Percentiles rank a stretch among this genome's conserved stretches.
These are phyloP conservation scores for Pseudorhiza aurosa DNA, from an alignment of 30 jellyfish, hydroid and myxozoan species.

Conservation along the genomic window DNA sequence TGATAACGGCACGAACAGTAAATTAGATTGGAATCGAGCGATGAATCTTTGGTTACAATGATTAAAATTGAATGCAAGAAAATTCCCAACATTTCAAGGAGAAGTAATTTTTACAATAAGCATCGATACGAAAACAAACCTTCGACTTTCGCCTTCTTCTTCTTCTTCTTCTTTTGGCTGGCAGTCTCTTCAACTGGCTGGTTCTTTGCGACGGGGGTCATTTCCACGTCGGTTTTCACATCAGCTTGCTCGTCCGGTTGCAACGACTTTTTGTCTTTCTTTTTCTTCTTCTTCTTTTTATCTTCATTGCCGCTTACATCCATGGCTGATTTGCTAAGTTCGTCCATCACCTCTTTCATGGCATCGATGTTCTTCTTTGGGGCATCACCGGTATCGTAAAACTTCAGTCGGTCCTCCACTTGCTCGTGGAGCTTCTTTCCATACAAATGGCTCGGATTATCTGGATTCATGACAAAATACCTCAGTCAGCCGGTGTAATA, in stretches of 20 bases:
- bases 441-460: conserved; percentile 76
- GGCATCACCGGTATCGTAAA: conserved; percentile 93
- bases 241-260: conserved; percentile 39
- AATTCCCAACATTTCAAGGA: no score
- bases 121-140: conserved; percentile 18
- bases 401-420: conserved; percentile 94
- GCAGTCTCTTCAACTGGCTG: not conserved
- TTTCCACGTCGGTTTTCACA: conserved; percentile 8
- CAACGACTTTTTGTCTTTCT: conserved; percentile 58
- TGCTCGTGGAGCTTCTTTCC: conserved; percentile 97
- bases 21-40: no score
- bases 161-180: not conserved
- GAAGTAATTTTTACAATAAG: no score
- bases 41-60: no score
- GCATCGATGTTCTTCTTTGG: conserved; percentile 96
- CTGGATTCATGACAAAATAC: conserved; percentile 32
- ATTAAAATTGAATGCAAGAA: no score
- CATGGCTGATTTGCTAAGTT: conserved; percentile 50
- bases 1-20: no score
- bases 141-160: conserved; percentile 18
- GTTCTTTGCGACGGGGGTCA: not conserved
- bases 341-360: conserved; percentile 92
- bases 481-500: no score
- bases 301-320: conserved; percentile 33
- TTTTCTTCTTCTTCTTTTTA: conserved; percentile 80